A percentile compares a stretch with the other conserved stretches of the same genome.
Conservation (phyloP, 2,888 invertebrate genomes). For the Germaria angustata region DNA sequence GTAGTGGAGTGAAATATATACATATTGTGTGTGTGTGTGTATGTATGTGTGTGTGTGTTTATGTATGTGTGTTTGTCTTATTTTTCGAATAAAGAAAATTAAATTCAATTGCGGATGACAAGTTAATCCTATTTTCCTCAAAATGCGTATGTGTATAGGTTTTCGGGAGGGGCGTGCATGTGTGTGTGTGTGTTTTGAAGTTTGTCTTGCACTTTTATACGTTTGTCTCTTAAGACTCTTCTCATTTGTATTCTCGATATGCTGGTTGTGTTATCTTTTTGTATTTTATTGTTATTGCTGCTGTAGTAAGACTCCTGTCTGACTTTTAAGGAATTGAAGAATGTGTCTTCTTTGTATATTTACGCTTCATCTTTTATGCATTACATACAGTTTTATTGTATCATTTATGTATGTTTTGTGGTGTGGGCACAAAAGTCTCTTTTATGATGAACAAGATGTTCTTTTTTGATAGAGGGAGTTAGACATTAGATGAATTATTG, state of each 20-base stretch:
- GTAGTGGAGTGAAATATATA: not conserved
- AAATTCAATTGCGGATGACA: slow-evolving; percentile 78
- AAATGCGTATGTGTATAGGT: slow-evolving; percentile 16
- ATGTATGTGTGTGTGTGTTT: not conserved
- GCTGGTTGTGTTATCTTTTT: not conserved
- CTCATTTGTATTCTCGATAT: not conserved
- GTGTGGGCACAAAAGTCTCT: not conserved
- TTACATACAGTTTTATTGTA: slow-evolving; percentile 50
- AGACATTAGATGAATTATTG: slow-evolving; percentile 48
- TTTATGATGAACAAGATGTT: not conserved
- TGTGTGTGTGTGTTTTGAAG: not conserved
- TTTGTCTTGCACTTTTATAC: not conserved
- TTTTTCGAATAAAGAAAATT: slow-evolving; percentile 73
- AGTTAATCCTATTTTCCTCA: slow-evolving; percentile 75
- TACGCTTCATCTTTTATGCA: slow-evolving; percentile 66
- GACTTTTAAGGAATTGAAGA: not conserved
- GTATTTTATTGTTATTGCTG: not conserved
- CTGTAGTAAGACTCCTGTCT: not conserved
- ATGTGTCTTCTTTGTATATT: slow-evolving; percentile 23
- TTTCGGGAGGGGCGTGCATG: not conserved
- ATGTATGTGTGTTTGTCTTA: not conserved
- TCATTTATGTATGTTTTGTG: not conserved
- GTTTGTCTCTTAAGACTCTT: slow-evolving; percentile 2
- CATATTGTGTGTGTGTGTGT: not conserved
- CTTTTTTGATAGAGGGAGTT: slow-evolving; percentile 13